Conservation (phyloP, 2,888 invertebrate genomes). For the Synergus gifuensis region DNA sequence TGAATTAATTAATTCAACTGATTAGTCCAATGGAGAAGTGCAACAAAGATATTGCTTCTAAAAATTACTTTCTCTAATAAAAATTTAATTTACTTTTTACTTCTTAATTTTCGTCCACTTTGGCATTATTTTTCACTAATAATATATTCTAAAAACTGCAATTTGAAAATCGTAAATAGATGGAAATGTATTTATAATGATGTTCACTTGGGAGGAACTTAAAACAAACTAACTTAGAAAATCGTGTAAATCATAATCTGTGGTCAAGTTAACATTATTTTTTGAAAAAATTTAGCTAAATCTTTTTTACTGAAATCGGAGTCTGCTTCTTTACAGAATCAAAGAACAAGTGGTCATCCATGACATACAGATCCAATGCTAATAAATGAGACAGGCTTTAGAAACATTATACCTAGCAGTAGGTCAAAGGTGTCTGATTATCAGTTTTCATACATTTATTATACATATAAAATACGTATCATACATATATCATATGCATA, state of each 20-base stretch:
- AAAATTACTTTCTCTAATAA: neutral
- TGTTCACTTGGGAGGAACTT: neutral
- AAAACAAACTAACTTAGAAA: neutral
- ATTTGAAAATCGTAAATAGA: neutral
- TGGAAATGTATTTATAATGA: neutral
- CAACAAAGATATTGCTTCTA: neutral
- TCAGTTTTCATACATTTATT: slow-evolving; percentile 12
- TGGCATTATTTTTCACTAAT: neutral
- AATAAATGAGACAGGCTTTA: slow-evolving; percentile 29
- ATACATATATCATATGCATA: no score
- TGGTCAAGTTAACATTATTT: neutral
- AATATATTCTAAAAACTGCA: neutral
- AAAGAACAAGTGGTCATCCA: slow-evolving; percentile 30
- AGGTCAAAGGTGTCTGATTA: slow-evolving; percentile 2
- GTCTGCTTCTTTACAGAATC: slow-evolving; percentile 1
- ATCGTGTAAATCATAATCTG: neutral
- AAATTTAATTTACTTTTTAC: neutral
- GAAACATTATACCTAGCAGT: slow-evolving; percentile 19
- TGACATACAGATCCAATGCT: slow-evolving; percentile 29
- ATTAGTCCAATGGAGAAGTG: neutral
- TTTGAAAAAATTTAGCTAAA: neutral
- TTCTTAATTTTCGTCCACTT: neutral
- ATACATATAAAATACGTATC: neutral
- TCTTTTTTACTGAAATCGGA: slow-evolving; percentile 13
- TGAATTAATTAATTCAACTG: neutral